Evolutionary conservation across 2,797 vertebrate genomes (phyloP).

Genomic region (Huso huso): DNA sequence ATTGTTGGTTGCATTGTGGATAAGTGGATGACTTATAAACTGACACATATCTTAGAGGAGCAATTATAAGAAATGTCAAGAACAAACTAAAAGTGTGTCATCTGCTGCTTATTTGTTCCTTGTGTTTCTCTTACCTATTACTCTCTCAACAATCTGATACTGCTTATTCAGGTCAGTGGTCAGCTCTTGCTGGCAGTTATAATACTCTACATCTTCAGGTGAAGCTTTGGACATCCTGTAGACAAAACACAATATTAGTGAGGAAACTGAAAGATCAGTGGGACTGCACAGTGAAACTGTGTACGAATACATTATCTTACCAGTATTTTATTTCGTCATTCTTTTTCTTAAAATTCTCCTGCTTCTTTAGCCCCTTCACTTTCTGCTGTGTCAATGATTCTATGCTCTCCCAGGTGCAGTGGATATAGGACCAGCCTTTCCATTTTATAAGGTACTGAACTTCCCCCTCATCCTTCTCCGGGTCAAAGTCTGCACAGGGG

Average conservation of each 20-base stretch:
- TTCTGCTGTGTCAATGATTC: conserved; percentile 89
- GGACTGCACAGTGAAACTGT: not conserved
- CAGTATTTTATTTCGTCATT: conserved; percentile 88
- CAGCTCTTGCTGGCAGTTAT: conserved; percentile 94
- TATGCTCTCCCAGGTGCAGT: conserved; percentile 97
- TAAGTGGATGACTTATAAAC: too few species aligned
- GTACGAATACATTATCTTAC: conserved; percentile 42
- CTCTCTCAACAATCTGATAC: conserved; percentile 89
- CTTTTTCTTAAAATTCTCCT: conserved; percentile 96
- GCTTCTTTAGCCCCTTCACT: conserved; percentile 92
- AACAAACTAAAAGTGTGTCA: too few species aligned
- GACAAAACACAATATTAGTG: conserved; percentile 18
- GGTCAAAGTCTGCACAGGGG: conserved; percentile 75
- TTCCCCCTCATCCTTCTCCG: conserved; percentile 79
- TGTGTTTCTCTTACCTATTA: conserved; percentile 77
- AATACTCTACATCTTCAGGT: conserved; percentile 93
- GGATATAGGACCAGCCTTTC: conserved; percentile 98
- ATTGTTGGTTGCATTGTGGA: too few species aligned
- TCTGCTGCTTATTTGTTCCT: too few species aligned
- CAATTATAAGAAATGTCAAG: too few species aligned
- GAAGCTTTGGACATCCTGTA: conserved; percentile 82
- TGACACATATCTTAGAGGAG: too few species aligned
- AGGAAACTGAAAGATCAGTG: not conserved
- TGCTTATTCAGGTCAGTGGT: conserved; percentile 86
- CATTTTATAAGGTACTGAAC: conserved; percentile 92